Base-by-base conservation (phyloP, 2,888 invertebrate species). In the Drosophila ezoana region DNA sequence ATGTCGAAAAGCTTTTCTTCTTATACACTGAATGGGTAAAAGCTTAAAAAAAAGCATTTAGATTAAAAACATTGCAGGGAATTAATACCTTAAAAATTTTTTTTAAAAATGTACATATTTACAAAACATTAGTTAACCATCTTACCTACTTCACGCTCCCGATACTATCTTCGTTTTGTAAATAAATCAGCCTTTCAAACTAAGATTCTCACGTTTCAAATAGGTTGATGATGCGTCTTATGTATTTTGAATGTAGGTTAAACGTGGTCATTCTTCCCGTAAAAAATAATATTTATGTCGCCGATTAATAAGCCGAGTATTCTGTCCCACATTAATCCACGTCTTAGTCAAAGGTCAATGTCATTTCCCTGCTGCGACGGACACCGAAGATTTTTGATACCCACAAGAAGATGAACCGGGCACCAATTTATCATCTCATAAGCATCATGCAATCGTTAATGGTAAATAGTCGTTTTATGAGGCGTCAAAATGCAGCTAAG, bases 311-410 rank as follows among this genome's bases (percentile, higher is more conserved):
- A 53, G n/a, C 23, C 44, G n/a, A 14, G 14, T 32, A 38, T 43
- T 54, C 57, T 51, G 41, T 13, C 63, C 14, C 40, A n/a, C 72
- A 79, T 81, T 67, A 65, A 82, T 81, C 51, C 57, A 51, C 53
- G 83, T 73, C 83, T 51, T 33, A 23, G 45, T 14, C 28, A 61
- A 51, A 70, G 81, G 87, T 81, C 81, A 81, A 86, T 82, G 81
- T 68, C 81, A 71, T 56, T 60, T 59, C 56, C 72, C 72, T 58
- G 78, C 79, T 78, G 74, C 62, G 32, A 0, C 10, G 23, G 13
- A 13, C 18, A 1, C 13, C 2, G 32, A 57, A 57, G 59, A n/a
- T 73, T 69, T 52, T 18, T 49, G 69, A 66, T 49, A 43, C 28
- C 43, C 23, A 33, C 40, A 38, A 47, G 16, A 49, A 51, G 28